Percentiles rank a stretch among this genome's conserved stretches.
These are phyloP conservation scores for Callipepla californica DNA, from an alignment of 2,113 vertebrate genomes.

Conservation along the genomic window DNA sequence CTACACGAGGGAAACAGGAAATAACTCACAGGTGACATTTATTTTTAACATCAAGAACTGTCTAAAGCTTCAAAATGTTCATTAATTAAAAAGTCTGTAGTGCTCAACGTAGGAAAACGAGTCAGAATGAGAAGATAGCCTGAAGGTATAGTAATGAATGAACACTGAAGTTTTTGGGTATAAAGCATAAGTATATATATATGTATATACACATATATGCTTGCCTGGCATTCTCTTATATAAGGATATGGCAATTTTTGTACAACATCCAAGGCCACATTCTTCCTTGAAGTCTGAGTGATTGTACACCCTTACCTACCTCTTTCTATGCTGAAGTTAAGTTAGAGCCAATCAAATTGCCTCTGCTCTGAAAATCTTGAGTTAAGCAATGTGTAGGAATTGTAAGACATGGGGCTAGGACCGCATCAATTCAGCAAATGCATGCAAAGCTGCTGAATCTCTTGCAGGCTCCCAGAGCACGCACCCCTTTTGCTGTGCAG, in stretches of 20 bases:
- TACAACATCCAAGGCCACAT: not conserved
- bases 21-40: conserved; percentile 79
- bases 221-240: not conserved
- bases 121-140: not conserved
- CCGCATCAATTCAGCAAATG: not conserved
- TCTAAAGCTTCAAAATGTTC: not conserved
- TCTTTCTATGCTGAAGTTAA: not conserved
- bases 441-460: not conserved
- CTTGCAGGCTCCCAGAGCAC: not conserved
- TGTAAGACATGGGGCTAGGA: not conserved
- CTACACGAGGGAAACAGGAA: conserved; percentile 80
- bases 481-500: not conserved
- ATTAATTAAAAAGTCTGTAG: not conserved
- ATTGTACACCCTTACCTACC: not conserved
- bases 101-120: not conserved
- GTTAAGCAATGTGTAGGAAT: not conserved
- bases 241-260: not conserved
- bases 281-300: not conserved
- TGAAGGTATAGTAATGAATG: not conserved
- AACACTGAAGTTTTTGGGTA: not conserved
- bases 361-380: not conserved
- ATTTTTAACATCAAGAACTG: not conserved
- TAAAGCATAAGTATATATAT: not conserved
- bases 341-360: not conserved
- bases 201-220: no score